Conservation (phyloP, 2,888 invertebrate species). For the Antitype chi region DNA sequence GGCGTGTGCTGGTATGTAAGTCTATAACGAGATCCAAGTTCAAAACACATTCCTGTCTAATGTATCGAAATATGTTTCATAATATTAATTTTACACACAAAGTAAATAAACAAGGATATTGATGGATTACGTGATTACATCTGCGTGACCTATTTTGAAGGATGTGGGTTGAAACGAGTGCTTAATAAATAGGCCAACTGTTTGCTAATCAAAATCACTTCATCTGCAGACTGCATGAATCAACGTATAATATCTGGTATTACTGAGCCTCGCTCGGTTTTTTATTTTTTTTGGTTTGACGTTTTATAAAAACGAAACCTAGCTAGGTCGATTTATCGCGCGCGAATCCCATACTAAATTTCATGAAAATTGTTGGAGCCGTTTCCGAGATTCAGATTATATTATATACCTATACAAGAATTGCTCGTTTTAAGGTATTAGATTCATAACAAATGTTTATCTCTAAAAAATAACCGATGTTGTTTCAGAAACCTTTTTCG, state of each 20-base stretch:
- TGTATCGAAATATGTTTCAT: constrained; percentile 18
- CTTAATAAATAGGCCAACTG: constrained; percentile 58
- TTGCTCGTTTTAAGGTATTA: too few species aligned
- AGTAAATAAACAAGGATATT: constrained; percentile 54
- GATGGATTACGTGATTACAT: constrained; percentile 55
- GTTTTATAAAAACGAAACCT: too few species aligned
- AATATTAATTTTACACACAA: constrained; percentile 15
- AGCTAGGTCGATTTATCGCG: too few species aligned
- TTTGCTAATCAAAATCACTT: constrained; percentile 53
- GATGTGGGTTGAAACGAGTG: constrained; percentile 40
- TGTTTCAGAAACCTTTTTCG: constrained; percentile 5
- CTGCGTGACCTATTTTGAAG: constrained; percentile 60
- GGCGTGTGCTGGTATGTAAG: too few species aligned
- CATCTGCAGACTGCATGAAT: constrained; percentile 48
- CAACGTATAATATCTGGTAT: constrained; percentile 23
- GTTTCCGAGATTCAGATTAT: too few species aligned
- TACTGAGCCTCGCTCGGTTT: too few species aligned
- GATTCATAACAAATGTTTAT: constrained; percentile 3
- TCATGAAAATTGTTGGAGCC: too few species aligned
- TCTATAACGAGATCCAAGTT: neutral
- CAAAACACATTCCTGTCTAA: neutral
- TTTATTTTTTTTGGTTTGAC: too few species aligned
- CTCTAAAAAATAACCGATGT: constrained; percentile 25
- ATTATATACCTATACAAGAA: too few species aligned
- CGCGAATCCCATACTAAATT: too few species aligned